Percentiles rank a stretch among this genome's conserved stretches.
Evolutionary conservation across 2,797 vertebrate genomes (phyloP).

Genomic region (Tauraco hartlaubi): DNA sequence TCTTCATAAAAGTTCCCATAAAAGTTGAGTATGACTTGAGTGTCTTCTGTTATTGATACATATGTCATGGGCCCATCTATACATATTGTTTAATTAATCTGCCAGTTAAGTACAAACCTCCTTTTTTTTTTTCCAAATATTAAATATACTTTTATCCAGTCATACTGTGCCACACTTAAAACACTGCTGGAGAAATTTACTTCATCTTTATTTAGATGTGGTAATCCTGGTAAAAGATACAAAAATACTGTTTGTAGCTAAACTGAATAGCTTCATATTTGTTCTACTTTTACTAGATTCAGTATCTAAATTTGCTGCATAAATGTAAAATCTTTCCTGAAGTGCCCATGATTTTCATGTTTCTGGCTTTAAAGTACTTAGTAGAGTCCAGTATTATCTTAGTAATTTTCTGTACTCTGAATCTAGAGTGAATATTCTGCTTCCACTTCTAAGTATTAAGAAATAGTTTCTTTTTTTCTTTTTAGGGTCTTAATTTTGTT

Average conservation of each 20-base stretch:
- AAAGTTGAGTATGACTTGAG: neutral
- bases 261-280: neutral
- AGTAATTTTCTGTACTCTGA: neutral
- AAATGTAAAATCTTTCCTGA: neutral
- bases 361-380: neutral
- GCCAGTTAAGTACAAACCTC: neutral
- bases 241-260: neutral
- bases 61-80: neutral
- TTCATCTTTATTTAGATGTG: neutral
- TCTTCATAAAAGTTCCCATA: neutral
- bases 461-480: neutral
- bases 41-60: neutral
- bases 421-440: neutral
- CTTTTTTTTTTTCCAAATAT: neutral
- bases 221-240: neutral
- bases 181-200: neutral
- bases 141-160: neutral
- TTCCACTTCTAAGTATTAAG: neutral
- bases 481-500: neutral
- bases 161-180: neutral
- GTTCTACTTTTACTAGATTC: neutral
- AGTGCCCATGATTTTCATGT: neutral
- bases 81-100: neutral
- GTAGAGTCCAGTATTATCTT: neutral
- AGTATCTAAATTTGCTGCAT: neutral